Evolutionary conservation across 2,113 vertebrate genomes (phyloP), one percentile per base, ranked within the genome.

Genomic region (Cisticola juncidis): DNA sequence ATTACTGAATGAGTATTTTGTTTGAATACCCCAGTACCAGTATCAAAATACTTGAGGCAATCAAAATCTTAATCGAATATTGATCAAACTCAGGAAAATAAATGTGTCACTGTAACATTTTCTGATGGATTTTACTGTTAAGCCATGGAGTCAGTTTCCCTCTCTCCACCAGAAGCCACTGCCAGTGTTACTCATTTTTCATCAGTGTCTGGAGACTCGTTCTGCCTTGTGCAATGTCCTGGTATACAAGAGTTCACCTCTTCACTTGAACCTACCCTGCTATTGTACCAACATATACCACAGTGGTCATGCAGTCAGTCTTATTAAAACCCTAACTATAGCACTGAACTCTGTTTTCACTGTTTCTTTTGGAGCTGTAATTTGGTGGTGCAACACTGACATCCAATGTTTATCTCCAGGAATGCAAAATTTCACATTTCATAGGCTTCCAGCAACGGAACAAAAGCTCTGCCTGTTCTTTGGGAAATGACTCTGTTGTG

Each of bases 381-480:
- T 96, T 96, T 86, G 58, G 36, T 92, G 87, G 96, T 97, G 81
- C 97, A 97, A 97, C 90, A 88, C 88, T 97, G 87, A 93, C 89
- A 90, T 93, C 89, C 94, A 94, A 65, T 78, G 76, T 79, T 94
- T 73, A 53, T 92, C 64, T 19, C 36, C 69, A 90, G 86, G 70
- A 97, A 78, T 91, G 94, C 97, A 86, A 40, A 26, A 53, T 64
- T 83, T 70, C 66, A 62, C n/a, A n/a, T 94, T 78, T 81, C 61
- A 10, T 12, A 57, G 54, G 24, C 38, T 89, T 85, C 77, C 16
- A 60, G 61, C 50, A 53, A 29, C 6, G 18, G 76, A 85, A 86
- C 42, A 78, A 92, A 94, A 88, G 11, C 31, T 74, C 44, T 81
- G 16, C 29, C 47, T 64, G 3, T 54, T 87, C 33, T 85, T 47